Evolutionary conservation across 2,113 vertebrate species (phyloP), one percentile per base, ranked within the genome.

Genomic region (Bostrychus sinensis): DNA sequence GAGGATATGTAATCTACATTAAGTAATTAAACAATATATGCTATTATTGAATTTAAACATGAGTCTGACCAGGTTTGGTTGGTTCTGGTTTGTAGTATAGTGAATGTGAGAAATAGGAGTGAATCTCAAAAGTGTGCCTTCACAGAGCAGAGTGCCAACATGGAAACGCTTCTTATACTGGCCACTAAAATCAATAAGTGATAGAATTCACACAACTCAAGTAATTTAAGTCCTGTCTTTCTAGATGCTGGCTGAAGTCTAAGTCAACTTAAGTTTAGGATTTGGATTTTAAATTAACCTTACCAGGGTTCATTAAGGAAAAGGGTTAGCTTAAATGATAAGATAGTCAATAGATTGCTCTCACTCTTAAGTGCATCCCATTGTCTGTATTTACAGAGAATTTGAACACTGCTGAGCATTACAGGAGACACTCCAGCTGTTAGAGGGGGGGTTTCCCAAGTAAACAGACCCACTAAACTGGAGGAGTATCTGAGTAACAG

Each of bases 391-490:
- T 86, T 86, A 84, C 79, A 79, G 77, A 54, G 74, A 17, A 19
- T 73, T 82, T 82, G 77, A 63, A 81, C 74, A 74, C 66, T 64
- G 76, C 68, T 62, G 60, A 82, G 78, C 30, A 57, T 73, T 81
- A 37, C 74, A 76, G 75, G 84, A 88, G 76, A 85, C 58, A 67
- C 81, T 84, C 83, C 88, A 87, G 84, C 82, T 84, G 88, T 85
- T 86, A 25, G 62, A 68, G 61, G 54, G 61, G 78, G 81, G 80
- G 53, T 77, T 79, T 84, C 87, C 83, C 80, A 78, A 58, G 81
- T 51, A 83, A 64, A 63, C 41, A 38, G n/a, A n/a, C n/a, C n/a
- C n/a, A n/a, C n/a, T n/a, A n/a, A n/a, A n/a, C n/a, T n/a, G n/a
- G n/a, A n/a, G n/a, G n/a, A 71, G 77, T 81, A 42, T 70, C 64